These are phyloP conservation scores for Drepana falcataria DNA, from an alignment of 2,888 invertebrate genomes.

Conservation along the genomic window DNA sequence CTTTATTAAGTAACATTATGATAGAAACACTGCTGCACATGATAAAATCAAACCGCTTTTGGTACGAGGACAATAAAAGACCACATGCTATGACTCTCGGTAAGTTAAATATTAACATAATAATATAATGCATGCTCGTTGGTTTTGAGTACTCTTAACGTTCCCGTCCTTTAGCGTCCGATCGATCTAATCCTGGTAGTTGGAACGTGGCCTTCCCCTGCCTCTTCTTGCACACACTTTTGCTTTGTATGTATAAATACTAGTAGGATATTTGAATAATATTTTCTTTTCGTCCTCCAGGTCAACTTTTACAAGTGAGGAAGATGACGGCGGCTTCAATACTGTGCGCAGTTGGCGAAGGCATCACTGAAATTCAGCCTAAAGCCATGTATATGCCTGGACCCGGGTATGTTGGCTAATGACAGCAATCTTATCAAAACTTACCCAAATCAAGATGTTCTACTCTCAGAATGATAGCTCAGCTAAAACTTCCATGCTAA, in stretches of 20 bases:
- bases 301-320: not conserved
- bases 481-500: too few species aligned
- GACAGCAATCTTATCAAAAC: too few species aligned
- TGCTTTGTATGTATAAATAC: too few species aligned
- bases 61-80: slow-evolving; percentile 67
- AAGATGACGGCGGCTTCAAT: not conserved
- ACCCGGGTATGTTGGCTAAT: not conserved
- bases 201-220: too few species aligned
- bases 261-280: not conserved
- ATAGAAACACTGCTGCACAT: slow-evolving; percentile 89
- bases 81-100: slow-evolving; percentile 40
- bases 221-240: too few species aligned
- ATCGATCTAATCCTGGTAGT: too few species aligned
- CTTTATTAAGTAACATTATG: slow-evolving; percentile 88
- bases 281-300: not conserved
- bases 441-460: too few species aligned
- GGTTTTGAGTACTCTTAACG: too few species aligned
- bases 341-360: not conserved
- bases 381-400: not conserved
- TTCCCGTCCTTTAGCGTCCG: too few species aligned
- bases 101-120: slow-evolving; percentile 18
- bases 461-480: too few species aligned
- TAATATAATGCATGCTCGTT: too few species aligned
- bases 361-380: not conserved
- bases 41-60: slow-evolving; percentile 89